phyloP scores from a whole-genome alignment of 2,797 vertebrate genomes.

The Morus bassanus region DNA sequence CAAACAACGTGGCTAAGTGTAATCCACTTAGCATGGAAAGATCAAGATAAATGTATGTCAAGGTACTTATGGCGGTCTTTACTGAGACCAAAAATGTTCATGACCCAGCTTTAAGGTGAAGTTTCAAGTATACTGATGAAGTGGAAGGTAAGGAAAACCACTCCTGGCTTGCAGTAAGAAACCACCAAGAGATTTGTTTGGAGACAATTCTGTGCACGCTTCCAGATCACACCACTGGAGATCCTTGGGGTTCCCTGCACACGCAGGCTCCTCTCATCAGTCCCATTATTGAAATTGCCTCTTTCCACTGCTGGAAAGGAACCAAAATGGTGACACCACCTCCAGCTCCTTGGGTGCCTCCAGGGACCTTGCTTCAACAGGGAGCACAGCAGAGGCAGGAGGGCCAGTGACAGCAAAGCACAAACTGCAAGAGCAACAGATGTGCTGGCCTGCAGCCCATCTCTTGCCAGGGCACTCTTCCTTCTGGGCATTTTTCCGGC shows the following conservation, averaged over 20 bases:
- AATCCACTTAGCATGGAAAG: neutral
- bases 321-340: neutral
- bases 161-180: neutral
- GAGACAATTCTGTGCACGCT: neutral
- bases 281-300: neutral
- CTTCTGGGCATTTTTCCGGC: neutral
- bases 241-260: neutral
- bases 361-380: too few relatives aligned
- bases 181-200: neutral
- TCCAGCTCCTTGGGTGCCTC: neutral
- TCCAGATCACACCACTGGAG: neutral
- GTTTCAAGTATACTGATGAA: neutral
- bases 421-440: neutral
- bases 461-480: neutral
- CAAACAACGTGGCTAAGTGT: fast-evolving
- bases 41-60: neutral
- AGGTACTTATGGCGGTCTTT: neutral
- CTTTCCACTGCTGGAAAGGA: neutral
- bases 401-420: neutral
- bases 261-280: neutral
- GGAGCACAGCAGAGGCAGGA: neutral
- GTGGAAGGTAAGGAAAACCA: neutral
- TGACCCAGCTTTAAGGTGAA: neutral
- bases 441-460: neutral
- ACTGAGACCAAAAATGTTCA: neutral